Base-by-base conservation (phyloP, 2,113 vertebrate genomes). In the Campylomormyrus tamandua region DNA sequence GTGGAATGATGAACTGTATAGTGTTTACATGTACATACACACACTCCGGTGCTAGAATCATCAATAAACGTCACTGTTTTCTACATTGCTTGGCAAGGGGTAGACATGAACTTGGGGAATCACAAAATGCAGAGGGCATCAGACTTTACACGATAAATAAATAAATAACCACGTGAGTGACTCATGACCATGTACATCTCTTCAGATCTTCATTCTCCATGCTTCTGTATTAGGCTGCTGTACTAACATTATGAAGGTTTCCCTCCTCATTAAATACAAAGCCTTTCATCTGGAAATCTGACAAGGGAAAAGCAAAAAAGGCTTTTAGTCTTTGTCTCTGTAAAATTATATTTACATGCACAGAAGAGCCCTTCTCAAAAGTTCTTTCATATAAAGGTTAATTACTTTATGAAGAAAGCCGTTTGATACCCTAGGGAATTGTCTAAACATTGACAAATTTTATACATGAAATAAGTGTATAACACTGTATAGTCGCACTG, bases 301-400 rank as follows among this genome's bases (percentile, higher is more conserved):
- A 89, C 35, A 89, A 89, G 45, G n/a, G 62, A 49, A 31, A 48
- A 21, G 70, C 83, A 48, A 91, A 56, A 83, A 74, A 53, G 35
- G 83, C 88, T 66, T 56, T 88, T 21, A 88, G 88, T 80, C 80
- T 86, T 91, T 77, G 62, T 27, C 85, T 56, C n/a, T 56, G 83
- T 66, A 80, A 89, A 85, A 88, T 83, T 77, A 10, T 88, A 88
- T 62, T 89, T 80, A 80, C 74, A 39, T 80, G 88, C 83, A 80
- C 49, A 31, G 87, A 88, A 86, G 39, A 83, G 19, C 70, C 35
- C 85, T 91, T 90, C 90, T 89, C 50, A 48, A 53, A 89, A 58
- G 88, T 92, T 88, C 88, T 90, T 90, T 39, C n/a, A 92, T 89
- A 88, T 89, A 91, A 90, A 93, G 90, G 90, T 92, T 92, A 92